A percentile compares a stretch with the other conserved stretches of the same genome.
Conservation (phyloP, 1,140 invertebrate genomes). For the Polypedilum vanderplanki region DNA sequence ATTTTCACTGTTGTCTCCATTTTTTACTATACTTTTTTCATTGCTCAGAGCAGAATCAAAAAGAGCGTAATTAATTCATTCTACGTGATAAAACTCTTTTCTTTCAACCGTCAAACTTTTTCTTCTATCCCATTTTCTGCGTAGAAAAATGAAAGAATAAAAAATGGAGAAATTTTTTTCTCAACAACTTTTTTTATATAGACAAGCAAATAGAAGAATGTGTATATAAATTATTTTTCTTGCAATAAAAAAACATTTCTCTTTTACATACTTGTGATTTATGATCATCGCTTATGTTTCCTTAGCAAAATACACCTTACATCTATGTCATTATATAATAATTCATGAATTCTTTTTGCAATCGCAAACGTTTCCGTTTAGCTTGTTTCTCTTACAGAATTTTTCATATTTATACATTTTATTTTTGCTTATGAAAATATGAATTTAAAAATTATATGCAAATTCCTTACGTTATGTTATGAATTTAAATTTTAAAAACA, state of each 20-base stretch:
- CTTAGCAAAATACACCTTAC: background rate
- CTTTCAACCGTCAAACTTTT: background rate
- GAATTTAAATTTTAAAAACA: no score
- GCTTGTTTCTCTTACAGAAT: no score
- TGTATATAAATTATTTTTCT: background rate
- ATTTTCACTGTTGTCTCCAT: no score
- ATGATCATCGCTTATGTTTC: conserved; percentile 5
- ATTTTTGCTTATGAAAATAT: no score
- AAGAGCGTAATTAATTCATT: background rate
- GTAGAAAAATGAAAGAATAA: background rate
- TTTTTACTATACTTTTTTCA: background rate
- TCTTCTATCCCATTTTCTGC: background rate
- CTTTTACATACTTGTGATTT: background rate
- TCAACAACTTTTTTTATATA: no score
- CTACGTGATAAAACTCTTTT: conserved; percentile 15
- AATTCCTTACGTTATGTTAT: no score
- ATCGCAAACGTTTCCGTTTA: no score
- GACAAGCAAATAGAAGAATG: no score
- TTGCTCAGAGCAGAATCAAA: background rate
- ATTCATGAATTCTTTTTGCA: no score
- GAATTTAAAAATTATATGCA: no score
- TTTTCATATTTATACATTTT: no score
- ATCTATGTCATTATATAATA: background rate
- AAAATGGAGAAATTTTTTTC: no score
- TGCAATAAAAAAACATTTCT: background rate